phyloP scores from a whole-genome alignment of 2,888 invertebrate genomes.

The Strigamia maritima region DNA sequence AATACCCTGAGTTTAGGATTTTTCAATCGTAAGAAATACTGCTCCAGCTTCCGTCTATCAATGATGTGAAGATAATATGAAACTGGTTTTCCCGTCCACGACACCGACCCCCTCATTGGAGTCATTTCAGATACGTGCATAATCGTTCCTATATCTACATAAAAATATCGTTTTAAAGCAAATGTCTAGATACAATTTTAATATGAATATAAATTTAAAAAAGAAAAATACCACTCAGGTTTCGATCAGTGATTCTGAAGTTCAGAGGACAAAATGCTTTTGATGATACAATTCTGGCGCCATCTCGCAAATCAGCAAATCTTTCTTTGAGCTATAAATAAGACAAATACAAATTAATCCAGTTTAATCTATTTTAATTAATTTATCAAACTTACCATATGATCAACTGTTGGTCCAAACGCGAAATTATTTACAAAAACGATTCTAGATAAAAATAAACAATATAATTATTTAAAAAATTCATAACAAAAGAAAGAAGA shows the following conservation, averaged over 20 bases:
- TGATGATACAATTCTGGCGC: constrained; percentile 93
- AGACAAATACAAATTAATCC: constrained; percentile 39
- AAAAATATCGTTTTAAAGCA: constrained; percentile 43
- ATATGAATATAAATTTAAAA: constrained; percentile 34
- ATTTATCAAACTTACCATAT: constrained; percentile 55
- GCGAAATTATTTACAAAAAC: constrained; percentile 99
- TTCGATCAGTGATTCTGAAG: constrained; percentile 95
- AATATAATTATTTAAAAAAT: not conserved
- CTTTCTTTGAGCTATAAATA: constrained; percentile 76
- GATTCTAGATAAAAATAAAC: constrained; percentile 57
- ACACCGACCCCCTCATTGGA: constrained; percentile 90
- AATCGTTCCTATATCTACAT: constrained; percentile 88
- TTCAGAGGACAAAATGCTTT: constrained; percentile 98
- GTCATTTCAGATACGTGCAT: constrained; percentile 98
- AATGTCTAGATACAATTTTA: not conserved
- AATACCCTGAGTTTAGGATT: constrained; percentile 64
- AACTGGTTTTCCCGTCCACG: constrained; percentile 98
- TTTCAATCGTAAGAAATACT: constrained; percentile 92
- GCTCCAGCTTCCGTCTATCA: constrained; percentile 88
- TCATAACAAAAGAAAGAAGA: constrained; percentile 43
- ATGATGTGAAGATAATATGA: constrained; percentile 98
- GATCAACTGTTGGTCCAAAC: constrained; percentile 95
- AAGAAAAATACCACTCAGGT: constrained; percentile 70
- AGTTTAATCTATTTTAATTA: not conserved
- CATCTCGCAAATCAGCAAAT: constrained; percentile 90